phyloP scores from a whole-genome alignment of 2,888 invertebrate genomes.

The Lithophane leautieri region DNA sequence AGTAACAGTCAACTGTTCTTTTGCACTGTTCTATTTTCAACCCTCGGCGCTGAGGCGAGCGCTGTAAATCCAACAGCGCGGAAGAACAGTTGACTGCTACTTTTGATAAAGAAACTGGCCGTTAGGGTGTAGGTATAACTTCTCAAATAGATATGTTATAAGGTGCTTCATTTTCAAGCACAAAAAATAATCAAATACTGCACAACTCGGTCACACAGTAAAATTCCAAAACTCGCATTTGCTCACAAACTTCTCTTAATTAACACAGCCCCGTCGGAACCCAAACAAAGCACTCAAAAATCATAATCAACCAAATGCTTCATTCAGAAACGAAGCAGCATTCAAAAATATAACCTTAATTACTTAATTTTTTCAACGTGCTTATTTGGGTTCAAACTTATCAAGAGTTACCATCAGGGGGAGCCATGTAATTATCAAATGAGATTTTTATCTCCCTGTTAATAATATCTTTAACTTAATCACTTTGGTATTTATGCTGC shows the following conservation, averaged over 20 bases:
- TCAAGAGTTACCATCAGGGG: conserved; percentile 56
- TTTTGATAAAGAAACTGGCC: too few relatives aligned
- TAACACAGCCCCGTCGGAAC: conserved; percentile 1
- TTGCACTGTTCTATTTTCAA: too few relatives aligned
- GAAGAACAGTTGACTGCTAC: too few relatives aligned
- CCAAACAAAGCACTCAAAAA: conserved; percentile 43
- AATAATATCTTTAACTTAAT: conserved; percentile 71
- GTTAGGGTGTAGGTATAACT: neutral
- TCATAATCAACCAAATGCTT: conserved; percentile 46
- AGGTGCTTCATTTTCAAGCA: neutral
- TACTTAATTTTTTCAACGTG: conserved; percentile 62
- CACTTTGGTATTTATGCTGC: conserved; percentile 60
- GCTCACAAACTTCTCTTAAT: conserved; percentile 12
- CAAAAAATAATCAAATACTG: neutral
- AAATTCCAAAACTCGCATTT: conserved; percentile 7
- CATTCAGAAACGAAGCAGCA: conserved; percentile 33
- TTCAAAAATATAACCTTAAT: conserved; percentile 54
- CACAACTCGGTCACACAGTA: neutral
- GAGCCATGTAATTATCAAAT: conserved; percentile 76
- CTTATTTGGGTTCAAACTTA: conserved; percentile 58
- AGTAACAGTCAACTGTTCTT: too few relatives aligned
- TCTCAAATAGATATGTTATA: neutral
- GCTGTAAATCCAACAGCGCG: too few relatives aligned
- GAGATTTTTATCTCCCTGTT: conserved; percentile 75
- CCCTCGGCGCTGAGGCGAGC: too few relatives aligned